These are phyloP conservation scores for Speoplatyrhinus poulsoni DNA, from an alignment of 2,113 vertebrate species.

Conservation along the genomic window DNA sequence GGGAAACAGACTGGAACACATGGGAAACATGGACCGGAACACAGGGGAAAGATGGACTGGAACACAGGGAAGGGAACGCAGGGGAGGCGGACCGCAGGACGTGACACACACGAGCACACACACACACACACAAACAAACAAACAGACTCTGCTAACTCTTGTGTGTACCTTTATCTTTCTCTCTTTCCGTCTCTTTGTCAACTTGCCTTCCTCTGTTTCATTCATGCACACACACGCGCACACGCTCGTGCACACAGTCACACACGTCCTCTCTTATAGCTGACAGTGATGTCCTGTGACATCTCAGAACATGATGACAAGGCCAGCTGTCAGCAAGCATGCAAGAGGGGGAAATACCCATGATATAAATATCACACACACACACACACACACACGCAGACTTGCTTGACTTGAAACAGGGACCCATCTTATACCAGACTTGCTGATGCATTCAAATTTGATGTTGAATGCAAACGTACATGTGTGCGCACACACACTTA, in stretches of 20 bases:
- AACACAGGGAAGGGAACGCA: too few relatives aligned
- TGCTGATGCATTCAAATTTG: too few relatives aligned
- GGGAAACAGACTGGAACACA: too few relatives aligned
- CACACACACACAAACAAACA: background rate
- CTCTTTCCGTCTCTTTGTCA: background rate
- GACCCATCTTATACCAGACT: too few relatives aligned
- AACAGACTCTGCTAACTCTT: background rate
- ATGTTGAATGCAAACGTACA: too few relatives aligned
- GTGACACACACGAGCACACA: background rate
- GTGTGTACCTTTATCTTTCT: background rate
- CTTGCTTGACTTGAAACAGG: too few relatives aligned
- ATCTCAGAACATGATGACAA: constrained; percentile 52
- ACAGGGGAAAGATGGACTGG: too few relatives aligned
- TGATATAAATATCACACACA: constrained; percentile 49
- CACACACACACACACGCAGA: constrained; percentile 4
- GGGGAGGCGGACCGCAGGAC: too few relatives aligned
- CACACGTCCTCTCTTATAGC: constrained; percentile 1
- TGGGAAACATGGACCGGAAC: too few relatives aligned
- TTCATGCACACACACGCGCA: background rate
- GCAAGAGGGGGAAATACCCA: constrained; percentile 48
- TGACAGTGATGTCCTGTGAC: constrained; percentile 49
- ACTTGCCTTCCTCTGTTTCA: background rate
- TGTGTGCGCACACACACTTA: constrained; percentile 16
- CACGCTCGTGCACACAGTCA: background rate
- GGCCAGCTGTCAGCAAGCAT: constrained; percentile 26